Conservation (phyloP, 2,113 vertebrate genomes). For the Calyptomena viridis region DNA sequence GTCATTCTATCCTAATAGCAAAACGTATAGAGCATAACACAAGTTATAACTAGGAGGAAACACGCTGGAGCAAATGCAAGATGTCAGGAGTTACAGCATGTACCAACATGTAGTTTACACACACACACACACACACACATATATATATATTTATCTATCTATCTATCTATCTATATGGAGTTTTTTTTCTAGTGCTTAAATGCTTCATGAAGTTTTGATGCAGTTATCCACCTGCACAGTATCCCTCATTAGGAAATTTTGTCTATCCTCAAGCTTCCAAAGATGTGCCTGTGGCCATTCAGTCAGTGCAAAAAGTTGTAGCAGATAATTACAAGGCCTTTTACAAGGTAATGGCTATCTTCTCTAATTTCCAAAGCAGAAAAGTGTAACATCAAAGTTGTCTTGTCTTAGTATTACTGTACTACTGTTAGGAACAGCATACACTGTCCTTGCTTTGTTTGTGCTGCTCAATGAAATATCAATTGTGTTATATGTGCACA, state of each 20-base stretch:
- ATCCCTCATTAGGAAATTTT: not conserved
- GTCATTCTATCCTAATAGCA: not conserved
- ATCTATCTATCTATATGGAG: no score
- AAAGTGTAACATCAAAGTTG: not conserved
- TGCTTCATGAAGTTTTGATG: not conserved
- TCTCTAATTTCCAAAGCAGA: not conserved
- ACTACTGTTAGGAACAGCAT: not conserved
- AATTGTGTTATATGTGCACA: fast-evolving
- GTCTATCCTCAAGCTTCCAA: not conserved
- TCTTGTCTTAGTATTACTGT: not conserved
- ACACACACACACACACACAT: not conserved
- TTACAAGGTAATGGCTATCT: not conserved
- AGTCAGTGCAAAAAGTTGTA: not conserved
- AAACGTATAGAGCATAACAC: not conserved
- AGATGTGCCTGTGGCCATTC: not conserved
- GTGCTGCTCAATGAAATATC: not conserved
- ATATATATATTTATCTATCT: not conserved
- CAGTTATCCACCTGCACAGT: not conserved
- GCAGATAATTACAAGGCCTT: not conserved
- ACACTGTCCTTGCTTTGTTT: not conserved
- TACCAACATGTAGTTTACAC: not conserved
- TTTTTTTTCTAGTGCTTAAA: not conserved
- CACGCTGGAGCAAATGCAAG: not conserved
- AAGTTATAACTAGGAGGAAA: not conserved
- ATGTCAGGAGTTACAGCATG: not conserved